These are phyloP conservation scores for Drosophila infuscata DNA, from an alignment of 2,888 invertebrate species.

Conservation along the genomic window DNA sequence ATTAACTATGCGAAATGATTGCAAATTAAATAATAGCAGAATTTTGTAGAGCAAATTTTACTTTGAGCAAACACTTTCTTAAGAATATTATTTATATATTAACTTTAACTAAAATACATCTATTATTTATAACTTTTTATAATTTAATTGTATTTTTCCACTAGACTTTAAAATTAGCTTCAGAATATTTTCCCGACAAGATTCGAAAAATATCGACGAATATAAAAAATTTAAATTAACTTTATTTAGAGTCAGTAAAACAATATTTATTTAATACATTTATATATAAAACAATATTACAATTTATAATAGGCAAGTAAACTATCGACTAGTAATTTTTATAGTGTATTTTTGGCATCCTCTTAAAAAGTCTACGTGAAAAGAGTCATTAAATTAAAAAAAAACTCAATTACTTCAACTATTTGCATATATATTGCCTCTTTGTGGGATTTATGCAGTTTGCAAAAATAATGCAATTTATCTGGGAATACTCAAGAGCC, in stretches of 20 bases:
- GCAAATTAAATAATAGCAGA: not conserved
- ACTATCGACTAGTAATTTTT: not conserved
- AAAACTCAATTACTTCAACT: slow-evolving; percentile 17
- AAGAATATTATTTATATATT: not conserved
- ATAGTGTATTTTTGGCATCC: slow-evolving; percentile 1
- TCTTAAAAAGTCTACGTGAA: not conserved
- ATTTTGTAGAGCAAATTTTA: not conserved
- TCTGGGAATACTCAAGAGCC: not conserved
- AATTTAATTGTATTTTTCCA: too few relatives aligned
- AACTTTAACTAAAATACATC: too few relatives aligned
- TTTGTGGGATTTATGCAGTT: slow-evolving; percentile 1
- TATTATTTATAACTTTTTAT: too few relatives aligned
- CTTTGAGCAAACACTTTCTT: not conserved
- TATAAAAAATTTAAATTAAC: not conserved
- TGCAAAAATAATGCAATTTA: slow-evolving; percentile 2
- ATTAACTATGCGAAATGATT: not conserved
- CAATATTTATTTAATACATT: not conserved
- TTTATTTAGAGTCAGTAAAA: not conserved
- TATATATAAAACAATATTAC: not conserved
- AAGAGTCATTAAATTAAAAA: not conserved
- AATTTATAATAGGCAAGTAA: not conserved
- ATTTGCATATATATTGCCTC: slow-evolving; percentile 15
- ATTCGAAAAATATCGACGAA: not conserved
- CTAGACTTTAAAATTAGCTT: too few relatives aligned
- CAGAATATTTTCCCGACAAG: too few relatives aligned